A percentile compares a stretch with the other conserved stretches of the same genome.
Conservation (phyloP, 2,797 vertebrate species). For the Agapornis canus region DNA sequence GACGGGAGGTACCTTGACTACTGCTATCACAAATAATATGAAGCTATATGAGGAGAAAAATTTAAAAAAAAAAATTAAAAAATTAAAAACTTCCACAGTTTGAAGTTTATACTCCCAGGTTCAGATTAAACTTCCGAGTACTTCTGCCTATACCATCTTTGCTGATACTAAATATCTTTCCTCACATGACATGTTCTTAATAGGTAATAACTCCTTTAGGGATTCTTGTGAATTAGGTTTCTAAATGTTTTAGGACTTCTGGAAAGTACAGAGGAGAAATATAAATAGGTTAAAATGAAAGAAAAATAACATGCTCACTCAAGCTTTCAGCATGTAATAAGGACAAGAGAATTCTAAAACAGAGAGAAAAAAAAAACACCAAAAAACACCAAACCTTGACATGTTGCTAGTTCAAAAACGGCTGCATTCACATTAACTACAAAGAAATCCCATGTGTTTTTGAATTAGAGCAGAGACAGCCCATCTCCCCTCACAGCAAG, state of each 20-base stretch:
- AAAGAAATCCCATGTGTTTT: neutral
- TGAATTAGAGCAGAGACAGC: neutral
- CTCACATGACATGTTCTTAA: fast-evolving
- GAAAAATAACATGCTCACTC: neutral
- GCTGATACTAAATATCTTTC: neutral
- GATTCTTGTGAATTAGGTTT: neutral
- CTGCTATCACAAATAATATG: neutral
- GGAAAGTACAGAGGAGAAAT: neutral
- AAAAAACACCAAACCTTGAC: neutral
- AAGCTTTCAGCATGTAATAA: neutral
- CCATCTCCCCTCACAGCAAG: fast-evolving
- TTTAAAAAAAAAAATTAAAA: fast-evolving
- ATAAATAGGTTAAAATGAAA: neutral
- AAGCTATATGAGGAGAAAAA: neutral
- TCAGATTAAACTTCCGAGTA: neutral
- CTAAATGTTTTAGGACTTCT: neutral
- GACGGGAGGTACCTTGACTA: neutral
- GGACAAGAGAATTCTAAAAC: neutral
- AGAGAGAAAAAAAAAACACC: neutral
- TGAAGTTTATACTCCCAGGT: neutral
- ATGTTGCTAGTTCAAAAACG: neutral
- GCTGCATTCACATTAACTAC: neutral
- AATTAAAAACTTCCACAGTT: neutral
- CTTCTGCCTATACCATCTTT: neutral
- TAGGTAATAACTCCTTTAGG: neutral